A percentile compares a stretch with the other conserved stretches of the same genome.
Evolutionary conservation across 2,888 invertebrate species (phyloP).

Genomic region (Trilocha varians): DNA sequence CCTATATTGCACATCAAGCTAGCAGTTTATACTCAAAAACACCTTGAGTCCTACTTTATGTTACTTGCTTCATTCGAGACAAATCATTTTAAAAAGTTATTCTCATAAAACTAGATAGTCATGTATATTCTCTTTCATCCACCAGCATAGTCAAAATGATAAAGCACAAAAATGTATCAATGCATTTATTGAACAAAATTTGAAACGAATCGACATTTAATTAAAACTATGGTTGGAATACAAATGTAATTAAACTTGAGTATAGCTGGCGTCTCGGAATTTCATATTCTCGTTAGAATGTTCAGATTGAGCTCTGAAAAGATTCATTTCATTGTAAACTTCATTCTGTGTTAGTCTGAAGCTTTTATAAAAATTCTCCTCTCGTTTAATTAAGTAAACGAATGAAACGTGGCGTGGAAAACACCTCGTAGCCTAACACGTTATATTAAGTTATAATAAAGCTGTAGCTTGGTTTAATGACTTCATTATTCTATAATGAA

Average conservation of each 20-base stretch:
- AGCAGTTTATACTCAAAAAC: too few species aligned
- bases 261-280: slow-evolving; percentile 26
- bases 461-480: background rate
- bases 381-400: slow-evolving; percentile 1
- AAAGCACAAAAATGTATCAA: background rate
- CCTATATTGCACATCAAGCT: too few species aligned
- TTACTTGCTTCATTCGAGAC: too few species aligned
- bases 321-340: slow-evolving; percentile 27
- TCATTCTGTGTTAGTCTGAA: slow-evolving; percentile 16
- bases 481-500: background rate
- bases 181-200: background rate
- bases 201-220: slow-evolving; percentile 26
- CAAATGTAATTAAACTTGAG: slow-evolving; percentile 39
- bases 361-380: slow-evolving; percentile 4
- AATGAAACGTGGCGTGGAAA: background rate
- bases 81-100: too few species aligned
- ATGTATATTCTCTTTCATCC: too few species aligned
- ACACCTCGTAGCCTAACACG: background rate
- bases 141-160: background rate
- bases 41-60: too few species aligned
- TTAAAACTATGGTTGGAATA: slow-evolving; percentile 43
- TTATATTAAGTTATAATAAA: background rate
- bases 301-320: slow-evolving; percentile 24
- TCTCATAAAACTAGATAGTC: too few species aligned
- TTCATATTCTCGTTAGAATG: slow-evolving; percentile 36